Percentiles rank a stretch among this genome's conserved stretches.
Evolutionary conservation across 1,140 invertebrate genomes (phyloP).

Genomic region (Neodiprion lecontei): DNA sequence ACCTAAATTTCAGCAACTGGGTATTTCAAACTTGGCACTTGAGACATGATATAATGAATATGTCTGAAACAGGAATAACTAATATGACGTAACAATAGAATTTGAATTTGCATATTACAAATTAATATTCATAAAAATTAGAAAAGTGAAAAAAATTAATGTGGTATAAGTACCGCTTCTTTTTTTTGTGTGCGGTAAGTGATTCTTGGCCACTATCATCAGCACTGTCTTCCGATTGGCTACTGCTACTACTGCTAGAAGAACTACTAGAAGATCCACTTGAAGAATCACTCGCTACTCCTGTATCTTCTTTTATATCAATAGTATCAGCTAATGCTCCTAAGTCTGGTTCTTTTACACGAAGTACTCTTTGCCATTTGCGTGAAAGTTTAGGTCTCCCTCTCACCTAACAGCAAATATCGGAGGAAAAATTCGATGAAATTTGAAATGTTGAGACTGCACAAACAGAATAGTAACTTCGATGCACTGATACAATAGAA

Average conservation of each 20-base stretch:
- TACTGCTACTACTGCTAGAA: constrained; percentile 67
- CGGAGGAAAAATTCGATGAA: no score
- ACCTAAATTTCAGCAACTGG: neutral
- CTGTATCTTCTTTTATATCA: constrained; percentile 86
- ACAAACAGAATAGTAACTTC: no score
- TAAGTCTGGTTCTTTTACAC: constrained; percentile 81
- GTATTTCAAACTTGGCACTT: neutral
- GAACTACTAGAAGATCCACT: constrained; percentile 90
- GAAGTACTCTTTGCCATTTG: constrained; percentile 63
- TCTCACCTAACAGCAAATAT: constrained; percentile 58
- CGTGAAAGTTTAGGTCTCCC: constrained; percentile 93
- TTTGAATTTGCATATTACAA: neutral
- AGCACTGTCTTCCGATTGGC: constrained; percentile 71
- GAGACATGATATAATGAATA: neutral
- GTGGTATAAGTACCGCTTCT: constrained; percentile 64
- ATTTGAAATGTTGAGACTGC: no score
- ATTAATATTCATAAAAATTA: constrained; percentile 11
- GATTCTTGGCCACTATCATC: constrained; percentile 87
- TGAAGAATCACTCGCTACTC: constrained; percentile 93
- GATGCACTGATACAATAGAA: no score
- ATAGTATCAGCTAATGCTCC: constrained; percentile 85
- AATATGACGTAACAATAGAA: constrained; percentile 8
- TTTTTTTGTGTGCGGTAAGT: constrained; percentile 86
- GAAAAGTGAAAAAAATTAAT: neutral
- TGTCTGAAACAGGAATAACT: neutral